Percentiles rank a stretch among this genome's conserved stretches.
Evolutionary conservation across 2,888 invertebrate genomes (phyloP).

Genomic region (Malthinus flaveolus): DNA sequence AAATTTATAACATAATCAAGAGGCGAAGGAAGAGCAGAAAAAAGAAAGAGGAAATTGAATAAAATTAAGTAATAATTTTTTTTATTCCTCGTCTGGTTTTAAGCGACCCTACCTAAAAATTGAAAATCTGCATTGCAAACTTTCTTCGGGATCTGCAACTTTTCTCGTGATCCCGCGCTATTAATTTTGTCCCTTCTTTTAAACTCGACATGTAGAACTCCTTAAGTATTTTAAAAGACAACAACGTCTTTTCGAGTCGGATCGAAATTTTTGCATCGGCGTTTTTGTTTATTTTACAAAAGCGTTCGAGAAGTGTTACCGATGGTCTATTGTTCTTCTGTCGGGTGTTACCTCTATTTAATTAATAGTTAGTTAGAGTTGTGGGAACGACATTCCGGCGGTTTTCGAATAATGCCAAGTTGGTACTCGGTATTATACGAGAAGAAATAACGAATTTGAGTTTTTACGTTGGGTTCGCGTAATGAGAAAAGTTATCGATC

Average conservation of each 20-base stretch:
- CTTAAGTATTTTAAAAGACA: constrained; percentile 4
- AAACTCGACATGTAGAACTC: constrained; percentile 6
- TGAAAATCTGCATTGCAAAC: constrained; percentile 28
- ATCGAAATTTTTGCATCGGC: constrained; percentile 24
- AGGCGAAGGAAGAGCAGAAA: too few relatives aligned
- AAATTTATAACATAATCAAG: too few relatives aligned
- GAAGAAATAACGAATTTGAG: neutral
- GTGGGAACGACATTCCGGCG: constrained; percentile 35
- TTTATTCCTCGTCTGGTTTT: constrained; percentile 1
- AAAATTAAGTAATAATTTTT: neutral
- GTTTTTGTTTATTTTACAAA: constrained; percentile 12
- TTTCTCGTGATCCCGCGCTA: constrained; percentile 11
- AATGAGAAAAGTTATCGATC: neutral
- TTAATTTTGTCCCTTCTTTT: constrained; percentile 22
- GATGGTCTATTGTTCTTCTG: constrained; percentile 30
- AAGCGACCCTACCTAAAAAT: constrained; percentile 10
- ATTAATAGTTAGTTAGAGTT: constrained; percentile 34
- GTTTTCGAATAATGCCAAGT: constrained; percentile 25
- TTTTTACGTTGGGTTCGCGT: neutral
- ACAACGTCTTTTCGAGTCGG: neutral
- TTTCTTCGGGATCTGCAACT: constrained; percentile 8
- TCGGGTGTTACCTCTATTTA: constrained; percentile 31
- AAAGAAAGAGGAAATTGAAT: neutral
- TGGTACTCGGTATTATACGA: neutral
- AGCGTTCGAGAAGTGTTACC: constrained; percentile 19